Conservation (phyloP, 2,113 vertebrate species). For the Catharus minimus region DNA sequence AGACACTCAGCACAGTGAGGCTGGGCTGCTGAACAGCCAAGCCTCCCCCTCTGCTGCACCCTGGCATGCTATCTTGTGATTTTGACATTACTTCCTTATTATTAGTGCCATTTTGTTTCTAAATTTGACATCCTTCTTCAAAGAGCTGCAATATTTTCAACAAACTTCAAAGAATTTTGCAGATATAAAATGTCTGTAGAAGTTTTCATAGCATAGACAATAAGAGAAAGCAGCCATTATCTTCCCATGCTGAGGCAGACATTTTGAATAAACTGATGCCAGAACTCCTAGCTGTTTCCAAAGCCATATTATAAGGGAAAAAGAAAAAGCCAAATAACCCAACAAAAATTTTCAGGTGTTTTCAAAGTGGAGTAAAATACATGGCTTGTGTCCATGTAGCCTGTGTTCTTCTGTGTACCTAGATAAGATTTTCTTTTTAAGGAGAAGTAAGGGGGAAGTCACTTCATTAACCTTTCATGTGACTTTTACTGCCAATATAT, state of each 20-base stretch:
- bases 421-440: background rate
- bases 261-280: background rate
- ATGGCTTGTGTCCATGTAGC: background rate
- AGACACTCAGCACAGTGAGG: background rate
- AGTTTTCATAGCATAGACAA: background rate
- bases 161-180: background rate
- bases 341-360: fast-evolving
- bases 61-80: background rate
- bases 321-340: background rate
- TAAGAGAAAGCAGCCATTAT: background rate
- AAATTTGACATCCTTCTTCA: background rate
- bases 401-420: background rate
- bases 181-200: background rate
- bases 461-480: background rate
- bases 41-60: background rate
- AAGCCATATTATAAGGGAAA: background rate
- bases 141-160: background rate
- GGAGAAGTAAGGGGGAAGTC: background rate
- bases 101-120: background rate
- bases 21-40: background rate
- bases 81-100: background rate
- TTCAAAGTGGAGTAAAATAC: background rate
- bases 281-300: background rate
- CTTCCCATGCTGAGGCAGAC: background rate
- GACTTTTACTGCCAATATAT: background rate